Percentiles rank a stretch among this genome's conserved stretches.
Evolutionary conservation across 2,113 vertebrate species (phyloP).

Genomic region (Spea multiplicata): DNA sequence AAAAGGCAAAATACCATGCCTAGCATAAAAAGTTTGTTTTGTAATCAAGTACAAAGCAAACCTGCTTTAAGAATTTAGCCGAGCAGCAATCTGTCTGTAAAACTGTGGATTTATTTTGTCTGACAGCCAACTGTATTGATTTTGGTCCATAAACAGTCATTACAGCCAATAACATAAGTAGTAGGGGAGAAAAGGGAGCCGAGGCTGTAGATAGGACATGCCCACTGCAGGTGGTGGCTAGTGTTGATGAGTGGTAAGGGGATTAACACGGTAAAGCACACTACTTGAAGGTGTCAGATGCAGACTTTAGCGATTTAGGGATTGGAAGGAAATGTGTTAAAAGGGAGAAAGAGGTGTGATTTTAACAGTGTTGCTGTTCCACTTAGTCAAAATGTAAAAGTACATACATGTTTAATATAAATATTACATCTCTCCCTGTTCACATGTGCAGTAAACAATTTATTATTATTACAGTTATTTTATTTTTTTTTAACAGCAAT

Average conservation of each 20-base stretch:
- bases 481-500: too few species aligned
- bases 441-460: neutral
- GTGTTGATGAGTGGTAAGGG: constrained; percentile 33
- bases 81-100: constrained; percentile 1
- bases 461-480: too few species aligned
- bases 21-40: neutral
- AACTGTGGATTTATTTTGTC: constrained; percentile 25
- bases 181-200: constrained; percentile 3
- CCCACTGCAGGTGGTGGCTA: constrained; percentile 18
- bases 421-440: neutral
- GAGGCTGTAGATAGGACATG: neutral
- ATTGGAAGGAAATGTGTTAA: constrained; percentile 13
- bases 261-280: constrained; percentile 4
- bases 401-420: neutral
- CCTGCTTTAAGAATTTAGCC: neutral
- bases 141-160: constrained; percentile 10
- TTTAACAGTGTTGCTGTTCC: neutral
- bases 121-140: constrained; percentile 15
- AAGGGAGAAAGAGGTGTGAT: neutral
- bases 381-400: neutral
- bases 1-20: neutral
- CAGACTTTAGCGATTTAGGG: constrained; percentile 16
- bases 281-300: constrained; percentile 22
- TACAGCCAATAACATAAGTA: constrained; percentile 18
- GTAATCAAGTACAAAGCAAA: neutral